Evolutionary conservation across 2,797 vertebrate species (phyloP).

Genomic region (Hipposideros larvatus): DNA sequence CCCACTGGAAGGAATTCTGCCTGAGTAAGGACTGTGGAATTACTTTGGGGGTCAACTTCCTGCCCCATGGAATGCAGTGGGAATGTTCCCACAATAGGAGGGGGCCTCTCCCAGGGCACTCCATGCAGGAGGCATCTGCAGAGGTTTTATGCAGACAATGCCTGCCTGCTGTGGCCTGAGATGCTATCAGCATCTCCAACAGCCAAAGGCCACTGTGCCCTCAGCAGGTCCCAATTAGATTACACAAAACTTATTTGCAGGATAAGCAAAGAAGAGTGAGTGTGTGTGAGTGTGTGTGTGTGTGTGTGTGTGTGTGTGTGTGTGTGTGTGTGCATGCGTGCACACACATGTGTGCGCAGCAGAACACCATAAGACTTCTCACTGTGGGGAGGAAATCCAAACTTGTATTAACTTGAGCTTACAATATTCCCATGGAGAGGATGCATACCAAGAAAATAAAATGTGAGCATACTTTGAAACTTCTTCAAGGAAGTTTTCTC

Average conservation of each 20-base stretch:
- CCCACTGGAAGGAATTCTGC: constrained; percentile 70
- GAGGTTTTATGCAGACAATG: background rate
- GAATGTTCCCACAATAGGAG: constrained; percentile 68
- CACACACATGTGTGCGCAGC: background rate
- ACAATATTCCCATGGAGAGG: background rate
- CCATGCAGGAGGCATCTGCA: background rate
- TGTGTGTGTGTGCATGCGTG: no score
- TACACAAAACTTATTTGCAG: constrained; percentile 1
- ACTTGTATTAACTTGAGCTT: background rate
- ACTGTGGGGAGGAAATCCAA: constrained; percentile 4
- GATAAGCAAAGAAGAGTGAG: constrained; percentile 7
- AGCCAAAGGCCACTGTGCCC: background rate
- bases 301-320: background rate
- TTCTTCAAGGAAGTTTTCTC: background rate
- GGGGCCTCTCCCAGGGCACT: background rate
- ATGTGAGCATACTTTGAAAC: background rate
- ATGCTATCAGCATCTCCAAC: constrained; percentile 22
- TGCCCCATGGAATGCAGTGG: constrained; percentile 60
- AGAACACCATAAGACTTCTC: background rate
- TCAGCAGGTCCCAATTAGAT: background rate
- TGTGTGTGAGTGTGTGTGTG: background rate
- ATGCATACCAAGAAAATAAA: background rate
- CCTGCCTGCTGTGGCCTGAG: background rate
- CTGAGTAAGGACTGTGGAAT: constrained; percentile 79
- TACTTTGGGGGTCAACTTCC: constrained; percentile 73